Conservation (phyloP, 2,797 vertebrate genomes). For the Orestias chungarensis region DNA sequence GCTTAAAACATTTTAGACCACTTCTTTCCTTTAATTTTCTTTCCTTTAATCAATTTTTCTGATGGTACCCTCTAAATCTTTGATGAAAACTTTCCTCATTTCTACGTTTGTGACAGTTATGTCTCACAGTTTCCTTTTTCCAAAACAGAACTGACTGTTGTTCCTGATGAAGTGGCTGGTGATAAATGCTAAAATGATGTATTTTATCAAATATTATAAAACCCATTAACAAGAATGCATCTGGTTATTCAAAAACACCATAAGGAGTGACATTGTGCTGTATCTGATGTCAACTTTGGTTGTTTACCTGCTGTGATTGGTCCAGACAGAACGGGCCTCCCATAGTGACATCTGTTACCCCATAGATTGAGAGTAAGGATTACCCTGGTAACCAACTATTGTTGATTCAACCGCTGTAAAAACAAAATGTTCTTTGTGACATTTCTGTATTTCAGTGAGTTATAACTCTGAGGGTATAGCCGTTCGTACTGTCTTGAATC, state of each 20-base stretch:
- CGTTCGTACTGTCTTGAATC: conserved; percentile 41
- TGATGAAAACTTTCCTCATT: not conserved
- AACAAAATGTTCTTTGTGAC: conserved; percentile 2
- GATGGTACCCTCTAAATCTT: not conserved
- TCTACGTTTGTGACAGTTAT: not conserved
- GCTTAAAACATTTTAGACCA: not conserved
- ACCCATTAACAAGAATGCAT: not conserved
- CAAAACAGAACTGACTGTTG: not conserved
- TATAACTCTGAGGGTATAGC: not conserved
- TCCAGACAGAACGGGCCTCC: not conserved
- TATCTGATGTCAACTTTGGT: not conserved
- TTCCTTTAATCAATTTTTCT: not conserved
- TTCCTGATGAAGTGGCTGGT: not conserved
- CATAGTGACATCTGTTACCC: not conserved
- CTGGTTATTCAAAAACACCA: not conserved
- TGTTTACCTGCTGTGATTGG: not conserved
- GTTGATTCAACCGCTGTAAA: not conserved
- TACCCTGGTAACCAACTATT: not conserved
- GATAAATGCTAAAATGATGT: not conserved
- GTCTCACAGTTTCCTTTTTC: not conserved
- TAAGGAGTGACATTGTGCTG: not conserved
- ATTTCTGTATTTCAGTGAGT: conserved; percentile 4
- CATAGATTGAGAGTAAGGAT: not conserved
- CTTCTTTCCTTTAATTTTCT: not conserved
- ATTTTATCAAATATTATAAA: not conserved